These are phyloP conservation scores for Capitulum mitella DNA, from an alignment of 2,888 invertebrate species.

Conservation along the genomic window DNA sequence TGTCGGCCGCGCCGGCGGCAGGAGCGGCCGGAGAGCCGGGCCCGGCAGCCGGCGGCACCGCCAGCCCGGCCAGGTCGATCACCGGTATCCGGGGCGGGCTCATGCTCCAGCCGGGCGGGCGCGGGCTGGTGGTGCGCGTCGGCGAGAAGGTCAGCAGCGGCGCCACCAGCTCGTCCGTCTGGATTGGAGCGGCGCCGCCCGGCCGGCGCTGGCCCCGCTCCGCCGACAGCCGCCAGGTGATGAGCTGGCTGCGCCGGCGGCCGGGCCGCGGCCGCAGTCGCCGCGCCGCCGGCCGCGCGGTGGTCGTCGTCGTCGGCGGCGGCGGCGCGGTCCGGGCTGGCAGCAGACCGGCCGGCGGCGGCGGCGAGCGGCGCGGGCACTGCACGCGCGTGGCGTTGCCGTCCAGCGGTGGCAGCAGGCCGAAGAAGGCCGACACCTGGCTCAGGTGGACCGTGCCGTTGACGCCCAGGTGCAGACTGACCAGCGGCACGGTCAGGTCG, in stretches of 20 bases:
- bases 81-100: neutral
- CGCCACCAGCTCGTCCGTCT: constrained; percentile 29
- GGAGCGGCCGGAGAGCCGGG: too few species aligned
- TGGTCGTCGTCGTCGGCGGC: neutral
- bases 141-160: constrained; percentile 16
- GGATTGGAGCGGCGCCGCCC: constrained; percentile 23
- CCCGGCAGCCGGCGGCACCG: neutral
- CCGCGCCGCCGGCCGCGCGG: too few species aligned
- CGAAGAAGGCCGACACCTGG: neutral
- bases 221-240: neutral
- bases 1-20: too few species aligned
- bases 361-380: constrained; percentile 35
- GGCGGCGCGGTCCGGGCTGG: neutral
- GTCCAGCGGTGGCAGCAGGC: neutral
- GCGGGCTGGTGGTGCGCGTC: neutral
- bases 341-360: constrained; percentile 33
- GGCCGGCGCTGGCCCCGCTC: neutral
- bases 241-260: neutral
- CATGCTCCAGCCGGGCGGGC: neutral
- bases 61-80: constrained; percentile 4
- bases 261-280: neutral
- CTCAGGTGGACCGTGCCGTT: neutral
- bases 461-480: neutral
- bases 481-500: neutral
- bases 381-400: neutral